phyloP scores from a whole-genome alignment of 2,888 invertebrate species.

The Tetranychus truncatus region DNA sequence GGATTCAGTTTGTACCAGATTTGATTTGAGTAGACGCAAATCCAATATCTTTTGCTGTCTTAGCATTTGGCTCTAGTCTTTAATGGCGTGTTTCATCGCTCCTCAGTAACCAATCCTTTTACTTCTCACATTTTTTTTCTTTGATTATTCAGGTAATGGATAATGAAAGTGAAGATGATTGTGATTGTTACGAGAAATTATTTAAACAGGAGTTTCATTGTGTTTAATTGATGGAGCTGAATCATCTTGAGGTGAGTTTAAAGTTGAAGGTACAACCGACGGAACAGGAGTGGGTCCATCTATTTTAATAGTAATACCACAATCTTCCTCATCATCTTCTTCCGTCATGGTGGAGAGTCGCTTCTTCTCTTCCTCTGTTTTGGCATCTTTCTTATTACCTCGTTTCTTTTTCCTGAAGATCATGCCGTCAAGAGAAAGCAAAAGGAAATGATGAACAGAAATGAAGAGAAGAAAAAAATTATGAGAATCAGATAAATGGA shows the following conservation, averaged over 20 bases:
- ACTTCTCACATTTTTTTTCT: too few species aligned
- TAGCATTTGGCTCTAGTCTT: too few species aligned
- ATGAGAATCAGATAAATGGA: not conserved
- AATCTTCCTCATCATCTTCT: slow-evolving; percentile 57
- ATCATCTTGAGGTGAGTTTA: slow-evolving; percentile 23
- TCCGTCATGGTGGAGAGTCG: slow-evolving; percentile 69
- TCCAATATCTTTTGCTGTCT: too few species aligned
- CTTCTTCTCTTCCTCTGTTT: slow-evolving; percentile 40
- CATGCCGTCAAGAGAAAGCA: not conserved
- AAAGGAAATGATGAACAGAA: not conserved
- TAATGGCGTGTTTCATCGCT: too few species aligned
- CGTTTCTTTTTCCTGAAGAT: slow-evolving; percentile 42
- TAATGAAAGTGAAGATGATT: too few species aligned
- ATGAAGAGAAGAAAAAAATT: not conserved
- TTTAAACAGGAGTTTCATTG: slow-evolving; percentile 20
- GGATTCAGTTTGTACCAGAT: too few species aligned
- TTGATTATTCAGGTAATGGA: too few species aligned
- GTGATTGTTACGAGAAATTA: not conserved
- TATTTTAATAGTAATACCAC: slow-evolving; percentile 29
- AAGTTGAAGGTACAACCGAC: slow-evolving; percentile 14
- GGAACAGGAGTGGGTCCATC: slow-evolving; percentile 28
- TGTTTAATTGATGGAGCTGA: not conserved
- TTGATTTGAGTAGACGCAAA: too few species aligned
- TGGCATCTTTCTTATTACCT: slow-evolving; percentile 46
- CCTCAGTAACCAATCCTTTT: too few species aligned